Percentiles rank a stretch among this genome's conserved stretches.
Evolutionary conservation across 2,888 invertebrate genomes (phyloP).

Genomic region (Dynastes maya): DNA sequence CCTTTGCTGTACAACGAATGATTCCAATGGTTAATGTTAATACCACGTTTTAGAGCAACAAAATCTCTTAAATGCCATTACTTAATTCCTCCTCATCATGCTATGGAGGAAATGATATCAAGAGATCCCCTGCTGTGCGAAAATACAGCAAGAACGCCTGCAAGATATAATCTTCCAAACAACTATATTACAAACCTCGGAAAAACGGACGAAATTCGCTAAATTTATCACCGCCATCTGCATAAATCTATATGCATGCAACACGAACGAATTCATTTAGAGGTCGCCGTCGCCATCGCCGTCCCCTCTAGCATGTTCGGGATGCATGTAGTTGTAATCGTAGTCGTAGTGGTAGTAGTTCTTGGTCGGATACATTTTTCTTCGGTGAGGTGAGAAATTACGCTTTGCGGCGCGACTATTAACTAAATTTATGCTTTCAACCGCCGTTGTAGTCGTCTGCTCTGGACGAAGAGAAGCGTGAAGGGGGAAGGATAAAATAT

Average conservation of each 20-base stretch:
- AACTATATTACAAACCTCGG: not conserved
- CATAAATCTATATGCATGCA: slow-evolving; percentile 1
- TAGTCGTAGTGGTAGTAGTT: slow-evolving; percentile 16
- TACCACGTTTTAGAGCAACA: too few species aligned
- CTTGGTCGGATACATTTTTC: slow-evolving; percentile 45
- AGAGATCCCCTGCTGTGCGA: too few species aligned
- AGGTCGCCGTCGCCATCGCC: not conserved
- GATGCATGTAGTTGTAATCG: not conserved
- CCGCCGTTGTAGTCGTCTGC: not conserved
- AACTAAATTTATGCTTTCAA: slow-evolving; percentile 46
- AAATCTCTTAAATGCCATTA: too few species aligned
- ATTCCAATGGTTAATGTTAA: too few species aligned
- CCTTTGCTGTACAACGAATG: too few species aligned
- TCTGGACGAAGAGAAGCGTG: not conserved
- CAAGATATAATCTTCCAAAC: not conserved
- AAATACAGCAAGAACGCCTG: not conserved
- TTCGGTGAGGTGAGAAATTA: slow-evolving; percentile 42
- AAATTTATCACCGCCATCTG: slow-evolving; percentile 8
- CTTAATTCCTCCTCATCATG: too few species aligned
- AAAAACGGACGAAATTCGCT: not conserved
- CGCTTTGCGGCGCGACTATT: slow-evolving; percentile 45
- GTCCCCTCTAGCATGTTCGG: not conserved
- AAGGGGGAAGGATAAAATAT: slow-evolving; percentile 33
- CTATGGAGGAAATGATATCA: too few species aligned
- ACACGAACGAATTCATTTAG: slow-evolving; percentile 5